phyloP scores from a whole-genome alignment of 1,140 invertebrate genomes.

The Lepidurus apus region DNA sequence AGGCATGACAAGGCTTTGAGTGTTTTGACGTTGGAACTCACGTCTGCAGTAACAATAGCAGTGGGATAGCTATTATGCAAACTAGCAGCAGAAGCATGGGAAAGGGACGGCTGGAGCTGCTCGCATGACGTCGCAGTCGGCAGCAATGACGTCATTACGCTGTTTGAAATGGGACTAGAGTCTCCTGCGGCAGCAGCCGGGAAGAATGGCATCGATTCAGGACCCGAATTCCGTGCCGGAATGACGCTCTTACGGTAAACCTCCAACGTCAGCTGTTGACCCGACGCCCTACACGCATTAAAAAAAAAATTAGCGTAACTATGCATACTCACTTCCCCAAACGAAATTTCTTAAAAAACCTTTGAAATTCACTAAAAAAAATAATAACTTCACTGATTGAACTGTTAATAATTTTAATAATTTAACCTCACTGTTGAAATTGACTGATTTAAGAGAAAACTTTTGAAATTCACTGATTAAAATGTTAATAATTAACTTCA shows the following conservation, averaged over 20 bases:
- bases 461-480: too few species aligned
- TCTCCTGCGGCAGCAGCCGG: not conserved
- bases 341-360: too few species aligned
- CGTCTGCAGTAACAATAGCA: not conserved
- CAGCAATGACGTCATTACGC: not conserved
- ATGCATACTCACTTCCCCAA: too few species aligned
- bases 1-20: not conserved
- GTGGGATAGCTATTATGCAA: too few species aligned
- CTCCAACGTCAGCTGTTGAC: constrained; percentile 64
- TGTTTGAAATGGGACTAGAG: not conserved
- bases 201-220: not conserved
- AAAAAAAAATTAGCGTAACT: not conserved
- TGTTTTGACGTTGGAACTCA: constrained; percentile 8
- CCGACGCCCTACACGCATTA: constrained; percentile 53
- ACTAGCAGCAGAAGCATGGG: not conserved
- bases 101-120: not conserved
- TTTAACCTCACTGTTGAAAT: not conserved
- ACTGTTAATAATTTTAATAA: too few species aligned
- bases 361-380: too few species aligned
- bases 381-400: too few species aligned
- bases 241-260: constrained; percentile 55
- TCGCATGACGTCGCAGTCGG: not conserved
- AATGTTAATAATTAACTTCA: too few species aligned
- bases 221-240: not conserved
- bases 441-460: not conserved